Conservation (phyloP, 2,888 invertebrate genomes). For the Oscheius sp. region DNA sequence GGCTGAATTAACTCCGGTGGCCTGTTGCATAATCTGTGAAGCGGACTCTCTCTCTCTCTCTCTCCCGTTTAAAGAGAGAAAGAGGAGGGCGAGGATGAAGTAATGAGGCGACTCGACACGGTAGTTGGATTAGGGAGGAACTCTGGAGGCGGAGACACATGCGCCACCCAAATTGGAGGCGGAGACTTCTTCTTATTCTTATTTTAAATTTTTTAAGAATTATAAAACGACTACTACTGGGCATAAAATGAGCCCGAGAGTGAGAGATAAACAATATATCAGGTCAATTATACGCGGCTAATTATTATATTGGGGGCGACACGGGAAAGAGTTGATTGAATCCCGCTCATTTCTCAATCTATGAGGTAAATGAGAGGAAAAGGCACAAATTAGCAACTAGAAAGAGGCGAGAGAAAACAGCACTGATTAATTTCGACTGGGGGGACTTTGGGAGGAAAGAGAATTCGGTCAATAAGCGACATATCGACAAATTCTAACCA, state of each 20-base stretch:
- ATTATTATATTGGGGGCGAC: conserved; percentile 5
- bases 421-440: no score
- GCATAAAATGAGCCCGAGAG: conserved; percentile 5
- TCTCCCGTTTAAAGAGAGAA: not conserved
- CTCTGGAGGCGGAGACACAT: not conserved
- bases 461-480: no score
- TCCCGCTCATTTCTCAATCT: not conserved
- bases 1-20: not conserved
- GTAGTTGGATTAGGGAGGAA: conserved; percentile 35
- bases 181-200: not conserved
- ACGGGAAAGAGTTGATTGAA: conserved; percentile 4
- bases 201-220: not conserved
- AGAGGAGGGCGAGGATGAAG: conserved; percentile 3
- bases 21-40: conserved; percentile 16
- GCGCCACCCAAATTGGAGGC: conserved; percentile 23
- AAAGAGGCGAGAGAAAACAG: no score
- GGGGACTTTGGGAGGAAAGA: no score
- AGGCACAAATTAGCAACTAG: no score
- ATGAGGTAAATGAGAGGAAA: no score
- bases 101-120: conserved; percentile 38
- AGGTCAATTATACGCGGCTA: conserved; percentile 27
- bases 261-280: conserved; percentile 26
- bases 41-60: not conserved
- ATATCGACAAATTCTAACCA: no score
- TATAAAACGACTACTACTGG: not conserved